Percentiles rank a stretch among this genome's conserved stretches.
These are phyloP conservation scores for Plebejus melissa DNA, from an alignment of 2,888 invertebrate species.

Conservation along the genomic window DNA sequence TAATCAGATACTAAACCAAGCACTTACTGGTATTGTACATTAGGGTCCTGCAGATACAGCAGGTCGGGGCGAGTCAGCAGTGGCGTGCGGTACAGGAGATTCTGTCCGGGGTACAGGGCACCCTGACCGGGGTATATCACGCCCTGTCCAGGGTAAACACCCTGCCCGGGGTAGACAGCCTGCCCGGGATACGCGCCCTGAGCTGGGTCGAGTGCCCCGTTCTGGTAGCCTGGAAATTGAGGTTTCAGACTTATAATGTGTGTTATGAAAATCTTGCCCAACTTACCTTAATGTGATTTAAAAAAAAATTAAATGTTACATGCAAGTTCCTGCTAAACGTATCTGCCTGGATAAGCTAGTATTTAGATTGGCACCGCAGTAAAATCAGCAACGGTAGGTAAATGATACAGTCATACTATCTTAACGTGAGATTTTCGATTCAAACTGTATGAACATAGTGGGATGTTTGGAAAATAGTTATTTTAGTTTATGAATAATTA, in stretches of 20 bases:
- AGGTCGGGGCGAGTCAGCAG: conserved; percentile 51
- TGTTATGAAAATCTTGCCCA: no score
- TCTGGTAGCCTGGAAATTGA: conserved; percentile 54
- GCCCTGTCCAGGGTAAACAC: conserved; percentile 47
- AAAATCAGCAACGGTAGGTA: no score
- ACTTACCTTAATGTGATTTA: no score
- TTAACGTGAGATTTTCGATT: no score
- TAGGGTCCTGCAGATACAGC: conserved; percentile 51
- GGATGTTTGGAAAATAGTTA: no score
- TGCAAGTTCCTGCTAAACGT: no score
- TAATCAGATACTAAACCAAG: neutral
- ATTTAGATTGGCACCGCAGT: no score
- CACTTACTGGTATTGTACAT: conserved; percentile 50
- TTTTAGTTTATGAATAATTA: no score
- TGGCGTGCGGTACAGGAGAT: conserved; percentile 44
- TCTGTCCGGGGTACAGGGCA: conserved; percentile 40
- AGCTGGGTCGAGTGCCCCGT: conserved; percentile 49
- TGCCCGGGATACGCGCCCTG: conserved; percentile 43
- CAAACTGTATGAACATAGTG: no score
- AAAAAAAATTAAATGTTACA: no score
- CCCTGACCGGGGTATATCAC: conserved; percentile 46
- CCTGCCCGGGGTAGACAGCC: conserved; percentile 32
- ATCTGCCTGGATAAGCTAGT: no score
- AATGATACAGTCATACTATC: no score
- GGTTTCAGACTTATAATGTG: neutral